Evolutionary conservation across 2,888 invertebrate genomes (phyloP).

Genomic region (Lasioglossum leucozonium): DNA sequence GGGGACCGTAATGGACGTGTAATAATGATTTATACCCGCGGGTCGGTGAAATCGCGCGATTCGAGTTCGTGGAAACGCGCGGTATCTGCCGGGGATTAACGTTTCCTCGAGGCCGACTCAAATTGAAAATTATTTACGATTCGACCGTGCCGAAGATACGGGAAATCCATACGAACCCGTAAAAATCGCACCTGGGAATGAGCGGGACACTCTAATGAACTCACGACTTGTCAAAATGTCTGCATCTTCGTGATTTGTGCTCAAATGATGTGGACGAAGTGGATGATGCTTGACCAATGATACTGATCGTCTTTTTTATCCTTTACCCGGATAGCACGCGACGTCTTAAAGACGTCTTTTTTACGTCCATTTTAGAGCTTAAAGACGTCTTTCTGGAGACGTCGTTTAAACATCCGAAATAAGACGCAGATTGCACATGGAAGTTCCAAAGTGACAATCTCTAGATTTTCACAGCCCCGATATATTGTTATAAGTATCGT

Average conservation of each 20-base stretch:
- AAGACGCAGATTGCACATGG: too few species aligned
- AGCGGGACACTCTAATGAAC: neutral
- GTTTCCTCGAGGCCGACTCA: neutral
- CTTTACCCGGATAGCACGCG: too few species aligned
- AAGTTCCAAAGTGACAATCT: too few species aligned
- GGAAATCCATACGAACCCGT: neutral
- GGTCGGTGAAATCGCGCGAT: slow-evolving; percentile 24
- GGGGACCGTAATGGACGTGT: slow-evolving; percentile 42
- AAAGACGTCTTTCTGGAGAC: too few species aligned
- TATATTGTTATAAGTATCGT: too few species aligned
- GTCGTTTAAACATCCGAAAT: too few species aligned
- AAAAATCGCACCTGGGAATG: neutral
- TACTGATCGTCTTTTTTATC: too few species aligned
- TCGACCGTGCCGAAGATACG: neutral
- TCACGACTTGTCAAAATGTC: neutral
- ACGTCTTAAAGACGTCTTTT: too few species aligned
- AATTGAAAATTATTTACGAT: slow-evolving; percentile 15
- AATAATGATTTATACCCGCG: slow-evolving; percentile 53
- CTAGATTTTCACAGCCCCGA: too few species aligned
- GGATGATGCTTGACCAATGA: neutral
- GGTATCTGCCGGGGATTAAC: slow-evolving; percentile 5
- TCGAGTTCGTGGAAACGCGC: slow-evolving; percentile 13
- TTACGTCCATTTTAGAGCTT: too few species aligned
- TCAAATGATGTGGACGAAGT: neutral
- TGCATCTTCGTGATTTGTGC: neutral